Base-by-base conservation (phyloP, 2,797 vertebrate genomes). In the Pseudocheirus occidentalis region DNA sequence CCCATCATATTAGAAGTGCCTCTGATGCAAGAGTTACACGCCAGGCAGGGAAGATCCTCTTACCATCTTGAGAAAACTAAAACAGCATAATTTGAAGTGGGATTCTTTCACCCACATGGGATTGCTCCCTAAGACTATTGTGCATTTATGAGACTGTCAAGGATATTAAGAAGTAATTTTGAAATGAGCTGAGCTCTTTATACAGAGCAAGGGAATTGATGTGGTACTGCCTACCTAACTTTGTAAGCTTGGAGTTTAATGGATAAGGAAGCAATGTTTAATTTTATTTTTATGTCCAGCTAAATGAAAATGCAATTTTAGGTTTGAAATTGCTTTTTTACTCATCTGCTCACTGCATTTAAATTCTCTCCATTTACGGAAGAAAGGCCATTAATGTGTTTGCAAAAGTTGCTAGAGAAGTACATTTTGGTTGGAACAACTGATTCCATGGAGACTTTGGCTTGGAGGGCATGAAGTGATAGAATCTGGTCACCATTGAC, bases 111-210 rank as follows among this genome's bases (percentile, higher is more conserved):
- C 90, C 46, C 31, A 92, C 18, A 58, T 21, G 94, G 90, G 94
- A 95, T 94, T 92, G 96, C 73, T 96, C 92, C 93, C 34, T 96
- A 92, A 95, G 73, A 95, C 90, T 89, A 13, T 81, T 46, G 40
- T 81, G 46, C 73, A 81, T 57, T 40, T 93, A 95, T 93, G 92
- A 95, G 89, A 94, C 90, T n/a, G 24, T 66, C 97, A 56, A 59
- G 58, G 87, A 96, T 95, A 95, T 90, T 91, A 94, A 56, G 90
- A 96, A 97, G 97, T 95, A 97, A 95, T 95, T 94, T 29, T 95
- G 52, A 58, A 97, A 93, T 56, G n/a, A 94, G 66, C 91, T 92
- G 95, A 98, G 58, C 95, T 95, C 92, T 93, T 87, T 57, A 46
- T 31, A 93, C 54, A 94, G 95, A 95, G 94, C 59, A 94, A 94